A percentile compares a stretch with the other conserved stretches of the same genome.
Evolutionary conservation across 2,797 vertebrate species (phyloP).

Genomic region (Myotis findleyi): DNA sequence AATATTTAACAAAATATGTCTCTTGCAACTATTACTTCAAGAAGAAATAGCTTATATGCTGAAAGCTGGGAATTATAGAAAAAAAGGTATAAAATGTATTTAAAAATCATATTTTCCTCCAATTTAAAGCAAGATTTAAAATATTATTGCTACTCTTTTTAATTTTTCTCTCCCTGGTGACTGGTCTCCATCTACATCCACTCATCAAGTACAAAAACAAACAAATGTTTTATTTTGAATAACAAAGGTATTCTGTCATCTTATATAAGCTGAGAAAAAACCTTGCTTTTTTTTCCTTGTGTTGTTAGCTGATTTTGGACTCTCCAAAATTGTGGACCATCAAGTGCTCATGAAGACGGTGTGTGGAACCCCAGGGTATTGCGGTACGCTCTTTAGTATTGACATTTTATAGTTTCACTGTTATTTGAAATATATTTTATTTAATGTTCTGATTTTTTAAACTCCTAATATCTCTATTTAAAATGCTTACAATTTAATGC

Average conservation of each 20-base stretch:
- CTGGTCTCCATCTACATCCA: not conserved
- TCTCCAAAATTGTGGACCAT: slow-evolving; percentile 94
- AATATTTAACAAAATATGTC: slow-evolving; percentile 5
- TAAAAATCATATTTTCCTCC: slow-evolving; percentile 6
- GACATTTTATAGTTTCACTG: slow-evolving; percentile 6
- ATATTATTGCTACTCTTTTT: not conserved
- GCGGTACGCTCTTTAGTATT: slow-evolving; percentile 87
- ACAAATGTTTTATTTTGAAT: not conserved
- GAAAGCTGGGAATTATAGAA: not conserved
- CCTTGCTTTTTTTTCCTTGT: slow-evolving; percentile 52
- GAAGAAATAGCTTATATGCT: not conserved
- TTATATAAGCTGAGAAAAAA: not conserved
- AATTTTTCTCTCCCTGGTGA: not conserved
- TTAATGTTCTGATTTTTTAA: slow-evolving; percentile 37
- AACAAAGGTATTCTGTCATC: not conserved
- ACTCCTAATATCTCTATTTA: slow-evolving; percentile 41
- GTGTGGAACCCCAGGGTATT: slow-evolving; percentile 94
- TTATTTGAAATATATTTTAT: slow-evolving; percentile 9
- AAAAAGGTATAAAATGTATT: not conserved
- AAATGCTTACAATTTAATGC: not conserved
- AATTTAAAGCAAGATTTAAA: not conserved
- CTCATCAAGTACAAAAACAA: not conserved
- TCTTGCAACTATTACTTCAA: not conserved
- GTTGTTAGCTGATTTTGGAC: slow-evolving; percentile 92
- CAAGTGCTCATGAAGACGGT: slow-evolving; percentile 95